Evolutionary conservation across 2,797 vertebrate genomes (phyloP), one percentile per base, ranked within the genome.

Genomic region (Ceyx erithaca): DNA sequence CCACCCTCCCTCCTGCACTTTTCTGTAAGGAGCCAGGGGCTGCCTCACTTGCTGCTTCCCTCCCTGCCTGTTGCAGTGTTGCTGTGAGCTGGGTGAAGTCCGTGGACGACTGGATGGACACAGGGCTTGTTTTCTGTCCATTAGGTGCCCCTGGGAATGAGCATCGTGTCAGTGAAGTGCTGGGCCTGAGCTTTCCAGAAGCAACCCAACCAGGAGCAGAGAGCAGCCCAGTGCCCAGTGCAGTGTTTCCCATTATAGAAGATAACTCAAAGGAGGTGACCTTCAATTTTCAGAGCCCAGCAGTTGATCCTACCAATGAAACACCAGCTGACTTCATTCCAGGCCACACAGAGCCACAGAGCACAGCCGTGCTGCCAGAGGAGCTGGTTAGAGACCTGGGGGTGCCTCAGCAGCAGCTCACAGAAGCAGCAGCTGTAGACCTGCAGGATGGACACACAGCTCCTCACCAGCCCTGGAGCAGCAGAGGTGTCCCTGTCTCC

Each of bases 111-210:
- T 23, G 48, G 45, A 51, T 7, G 51, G 63, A 10, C 35, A 73
- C 37, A 18, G 5, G 41, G 21, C 7, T 63, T 68, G 18, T 48
- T 69, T 88, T 66, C 26, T 52, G 25, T 76, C 48, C 49, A 4
- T 8, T 17, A 96, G 96, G 78, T 83, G 85, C 87, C 78, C 41
- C 89, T 52, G 19, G 68, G 41, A 63, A 45, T 0, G 72, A 46
- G 20, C 26, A 4, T 19, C 79, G 2, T 7, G 40, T 14, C 54
- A 6, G 40, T 1, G 87, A 59, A 28, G 4, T 1, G 3, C 12
- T 28, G 55, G 30, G 14, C 17, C 59, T 16, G 66, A 72, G 64
- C 58, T 14, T 43, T 31, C 45, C 87, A 11, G 69, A 55, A 54
- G 87, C 62, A 58, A 20, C 21, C 19, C 78, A 54, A 7, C 45